A percentile compares a stretch with the other conserved stretches of the same genome.
Conservation (phyloP, 1,140 invertebrate species). For the Drosophila sulfurigaster region DNA sequence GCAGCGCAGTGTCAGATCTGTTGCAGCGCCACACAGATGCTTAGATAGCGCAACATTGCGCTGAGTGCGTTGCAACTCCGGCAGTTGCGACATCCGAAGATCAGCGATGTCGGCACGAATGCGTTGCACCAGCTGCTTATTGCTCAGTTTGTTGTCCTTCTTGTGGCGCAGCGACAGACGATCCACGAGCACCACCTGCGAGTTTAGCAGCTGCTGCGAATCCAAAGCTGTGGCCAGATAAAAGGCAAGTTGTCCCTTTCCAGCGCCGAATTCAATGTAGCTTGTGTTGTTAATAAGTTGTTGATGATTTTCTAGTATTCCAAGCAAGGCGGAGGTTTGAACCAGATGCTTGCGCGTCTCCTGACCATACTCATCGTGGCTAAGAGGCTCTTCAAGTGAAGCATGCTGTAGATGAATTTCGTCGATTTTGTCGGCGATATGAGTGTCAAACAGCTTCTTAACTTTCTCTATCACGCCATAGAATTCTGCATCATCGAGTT, state of each 20-base stretch:
- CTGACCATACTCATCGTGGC: slow-evolving; percentile 87
- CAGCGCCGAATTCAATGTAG: slow-evolving; percentile 94
- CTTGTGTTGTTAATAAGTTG: slow-evolving; percentile 88
- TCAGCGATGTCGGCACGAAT: slow-evolving; percentile 91
- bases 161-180: slow-evolving; percentile 92
- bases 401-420: slow-evolving; percentile 85
- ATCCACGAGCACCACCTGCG: slow-evolving; percentile 90
- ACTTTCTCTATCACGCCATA: slow-evolving; percentile 85
- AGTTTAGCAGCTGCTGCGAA: slow-evolving; percentile 74
- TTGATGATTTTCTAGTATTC: slow-evolving; percentile 86
- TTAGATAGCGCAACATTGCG: slow-evolving; percentile 91
- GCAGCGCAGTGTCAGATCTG: slow-evolving; percentile 91
- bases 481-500: slow-evolving; percentile 85
- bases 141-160: slow-evolving; percentile 89
- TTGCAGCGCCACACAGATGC: slow-evolving; percentile 94
- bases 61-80: slow-evolving; percentile 85
- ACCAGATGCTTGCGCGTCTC: slow-evolving; percentile 89
- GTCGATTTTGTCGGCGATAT: slow-evolving; percentile 84
- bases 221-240: slow-evolving; percentile 89
- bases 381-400: slow-evolving; percentile 87
- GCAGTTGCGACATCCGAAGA: slow-evolving; percentile 88
- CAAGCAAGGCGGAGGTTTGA: slow-evolving; percentile 90
- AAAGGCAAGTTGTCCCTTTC: slow-evolving; percentile 92
- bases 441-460: slow-evolving; percentile 84
- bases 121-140: slow-evolving; percentile 86